Conservation (phyloP, 2,888 invertebrate species). For the Pristionchus japonicus region DNA sequence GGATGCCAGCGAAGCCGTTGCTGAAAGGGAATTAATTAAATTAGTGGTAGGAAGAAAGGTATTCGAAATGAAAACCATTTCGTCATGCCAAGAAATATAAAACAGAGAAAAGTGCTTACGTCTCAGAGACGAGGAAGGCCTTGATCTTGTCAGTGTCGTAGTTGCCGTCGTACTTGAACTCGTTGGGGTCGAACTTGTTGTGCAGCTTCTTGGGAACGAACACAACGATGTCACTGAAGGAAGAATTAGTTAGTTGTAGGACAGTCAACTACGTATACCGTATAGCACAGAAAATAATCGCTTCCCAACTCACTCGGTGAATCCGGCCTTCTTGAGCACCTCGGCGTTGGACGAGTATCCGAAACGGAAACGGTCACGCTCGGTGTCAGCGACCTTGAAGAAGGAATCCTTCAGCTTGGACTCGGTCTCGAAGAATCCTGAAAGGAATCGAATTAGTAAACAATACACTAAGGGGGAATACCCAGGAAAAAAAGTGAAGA, state of each 20-base stretch:
- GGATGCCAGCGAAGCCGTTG: constrained; percentile 91
- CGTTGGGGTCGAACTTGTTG: constrained; percentile 92
- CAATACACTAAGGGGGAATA: no score
- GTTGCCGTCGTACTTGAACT: constrained; percentile 85
- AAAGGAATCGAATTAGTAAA: constrained; percentile 43
- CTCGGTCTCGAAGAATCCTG: constrained; percentile 78
- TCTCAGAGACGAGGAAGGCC: constrained; percentile 87
- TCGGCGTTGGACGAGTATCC: constrained; percentile 85
- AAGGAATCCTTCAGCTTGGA: constrained; percentile 85
- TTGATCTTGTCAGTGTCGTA: constrained; percentile 82
- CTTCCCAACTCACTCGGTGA: constrained; percentile 83
- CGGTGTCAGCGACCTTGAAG: constrained; percentile 89
- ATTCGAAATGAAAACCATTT: not conserved
- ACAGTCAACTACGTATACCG: no score
- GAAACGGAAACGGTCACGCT: constrained; percentile 90
- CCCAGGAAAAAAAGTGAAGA: no score
- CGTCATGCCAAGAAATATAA: not conserved
- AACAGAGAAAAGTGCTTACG: constrained; percentile 78
- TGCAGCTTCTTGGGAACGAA: constrained; percentile 90
- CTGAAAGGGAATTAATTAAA: constrained; percentile 78
- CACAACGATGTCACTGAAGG: constrained; percentile 85
- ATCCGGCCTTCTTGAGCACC: constrained; percentile 85
- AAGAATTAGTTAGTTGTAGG: not conserved
- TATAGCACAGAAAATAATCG: no score
- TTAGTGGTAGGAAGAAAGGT: no score